A percentile compares a stretch with the other conserved stretches of the same genome.
phyloP scores from a whole-genome alignment of 1,140 invertebrate species.

The Homalodisca vitripennis region DNA sequence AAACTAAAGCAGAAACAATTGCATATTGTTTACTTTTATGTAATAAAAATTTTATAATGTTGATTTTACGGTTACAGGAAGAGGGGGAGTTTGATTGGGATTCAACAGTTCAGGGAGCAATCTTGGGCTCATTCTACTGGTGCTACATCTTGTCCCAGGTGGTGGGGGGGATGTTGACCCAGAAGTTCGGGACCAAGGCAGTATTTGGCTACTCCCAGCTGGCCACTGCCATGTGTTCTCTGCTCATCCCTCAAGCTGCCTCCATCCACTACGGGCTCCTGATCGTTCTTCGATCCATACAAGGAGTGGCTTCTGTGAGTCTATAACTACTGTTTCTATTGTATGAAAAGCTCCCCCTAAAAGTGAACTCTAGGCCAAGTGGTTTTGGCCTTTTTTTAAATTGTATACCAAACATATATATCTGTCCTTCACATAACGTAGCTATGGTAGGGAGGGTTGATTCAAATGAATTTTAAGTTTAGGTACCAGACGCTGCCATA shows the following conservation, averaged over 20 bases:
- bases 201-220: constrained; percentile 74
- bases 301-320: constrained; percentile 65
- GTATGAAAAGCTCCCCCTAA: no score
- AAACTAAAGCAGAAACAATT: no score
- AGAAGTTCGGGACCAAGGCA: constrained; percentile 73
- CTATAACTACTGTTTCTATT: not conserved
- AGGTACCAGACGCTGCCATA: no score
- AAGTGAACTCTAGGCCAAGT: no score
- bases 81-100: constrained; percentile 62
- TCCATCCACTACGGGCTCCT: constrained; percentile 60
- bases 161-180: constrained; percentile 69
- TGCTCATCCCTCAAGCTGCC: constrained; percentile 63
- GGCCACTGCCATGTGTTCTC: constrained; percentile 64
- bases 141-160: constrained; percentile 65
- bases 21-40: no score
- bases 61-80: constrained; percentile 40
- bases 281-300: constrained; percentile 61
- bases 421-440: no score
- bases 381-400: no score
- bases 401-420: no score
- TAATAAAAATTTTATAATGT: not conserved
- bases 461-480: no score
- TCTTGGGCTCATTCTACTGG: constrained; percentile 70
- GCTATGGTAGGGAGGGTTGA: no score
- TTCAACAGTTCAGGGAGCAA: constrained; percentile 58